Evolutionary conservation across 2,888 invertebrate genomes (phyloP), one percentile per base, ranked within the genome.

Genomic region (Zaprionus bogoriensis): DNA sequence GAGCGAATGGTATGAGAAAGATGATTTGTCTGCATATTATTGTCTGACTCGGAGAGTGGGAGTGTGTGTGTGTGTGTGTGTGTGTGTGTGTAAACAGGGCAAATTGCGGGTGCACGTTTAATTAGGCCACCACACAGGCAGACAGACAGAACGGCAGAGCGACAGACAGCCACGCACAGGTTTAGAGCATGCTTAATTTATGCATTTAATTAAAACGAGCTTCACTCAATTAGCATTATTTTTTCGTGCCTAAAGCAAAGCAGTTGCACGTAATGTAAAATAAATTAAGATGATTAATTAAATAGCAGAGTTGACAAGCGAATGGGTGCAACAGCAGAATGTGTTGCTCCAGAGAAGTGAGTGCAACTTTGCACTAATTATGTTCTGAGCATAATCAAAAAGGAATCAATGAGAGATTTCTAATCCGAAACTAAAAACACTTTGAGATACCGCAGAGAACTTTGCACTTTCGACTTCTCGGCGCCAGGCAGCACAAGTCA

Each of bases 151-250:
- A 28, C 58, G 39, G 36, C 28, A 36, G 44, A 62, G 9, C 22
- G 17, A 23, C 20, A 59, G 41, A 41, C 39, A 27, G 9, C 48
- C 41, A 57, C 19, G 17, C 28, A 36, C 14, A 39, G 19, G 38
- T 44, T 39, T 12, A 23, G 55, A 47, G 45, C 38, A 46, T 57
- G 58, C 32, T 39, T 41, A 77, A 70, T 63, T 63, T 67, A 79
- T 77, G 61, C 52, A 25, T 38, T 48, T 58, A 62, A 73, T 77
- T 74, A 67, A 70, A 73, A 72, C 30, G 42, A 75, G 48, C 58
- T 48, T 27, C 23, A 32, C 53, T 47, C 20, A 62, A 54, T 67
- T 63, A 58, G 63, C 53, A 53, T 63, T 50, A 30, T 59, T 45
- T 44, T 32, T n/a, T 7, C 0, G 17, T n/a, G n/a, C n/a, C n/a